Base-by-base conservation (phyloP, 2,888 invertebrate species). In the Pelosia muscerda region DNA sequence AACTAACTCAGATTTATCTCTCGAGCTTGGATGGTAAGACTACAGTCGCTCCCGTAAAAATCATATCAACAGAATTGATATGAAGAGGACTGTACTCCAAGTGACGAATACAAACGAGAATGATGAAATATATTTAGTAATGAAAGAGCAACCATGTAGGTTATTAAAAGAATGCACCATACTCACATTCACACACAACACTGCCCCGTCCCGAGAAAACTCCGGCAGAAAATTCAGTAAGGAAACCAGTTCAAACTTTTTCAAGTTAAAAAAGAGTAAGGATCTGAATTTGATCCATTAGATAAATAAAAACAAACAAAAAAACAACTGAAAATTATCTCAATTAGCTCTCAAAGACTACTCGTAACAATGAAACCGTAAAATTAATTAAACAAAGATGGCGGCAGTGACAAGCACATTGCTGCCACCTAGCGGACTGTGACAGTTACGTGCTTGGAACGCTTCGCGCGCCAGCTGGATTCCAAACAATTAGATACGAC, bases 341-440 rank as follows among this genome's bases (percentile, higher is more conserved):
- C 79, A 84, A 86, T 84, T 86, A 86, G 76, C 70, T 53, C 67
- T 63, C 66, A 84, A 86, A 85, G 83, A 83, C 79, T 71, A 73
- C 68, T 68, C 77, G 81, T 78, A 82, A 81, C 82, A 69, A 82
- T 81, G 71, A 68, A 65, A 70, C 76, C 88, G 85, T 90, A 86
- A 88, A 90, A 91, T 90, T 87, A 86, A 90, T 90, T 88, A 88
- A 49, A 66, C 65, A 59, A 69, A 81, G 81, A 79, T 81, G 72
- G 77, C 82, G 64, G 69, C 65, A 72, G 77, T 84, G 85, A 83
- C 82, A 68, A 70, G 72, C 63, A 77, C 88, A 90, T 92, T 81
- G 77, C 88, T 86, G 77, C 68, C 65, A 77, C 66, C 77, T 79
- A 83, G 64, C 76, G 84, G 77, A 86, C 79, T 90, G 91, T 92